Conservation (phyloP, 2,888 invertebrate species). For the Oligia fasciuncula region DNA sequence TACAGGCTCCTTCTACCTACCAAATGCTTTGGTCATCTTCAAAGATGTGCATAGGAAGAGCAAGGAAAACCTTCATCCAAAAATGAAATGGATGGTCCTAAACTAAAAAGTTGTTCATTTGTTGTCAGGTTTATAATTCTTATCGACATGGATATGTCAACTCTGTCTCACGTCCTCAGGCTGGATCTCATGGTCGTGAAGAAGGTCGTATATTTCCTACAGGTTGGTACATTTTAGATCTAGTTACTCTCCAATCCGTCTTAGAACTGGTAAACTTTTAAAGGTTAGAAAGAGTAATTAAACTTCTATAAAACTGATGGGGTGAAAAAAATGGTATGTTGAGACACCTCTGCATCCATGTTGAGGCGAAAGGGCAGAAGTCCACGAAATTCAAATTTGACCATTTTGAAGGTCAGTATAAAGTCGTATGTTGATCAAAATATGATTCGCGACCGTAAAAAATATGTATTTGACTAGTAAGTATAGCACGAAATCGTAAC, state of each 20-base stretch:
- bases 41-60: background rate
- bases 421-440: no score
- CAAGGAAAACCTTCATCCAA: background rate
- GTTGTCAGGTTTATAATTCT: slow-evolving; percentile 89
- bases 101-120: background rate
- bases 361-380: no score
- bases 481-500: no score
- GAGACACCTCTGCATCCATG: background rate
- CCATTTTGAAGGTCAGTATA: no score
- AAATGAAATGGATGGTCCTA: no score
- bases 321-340: no score
- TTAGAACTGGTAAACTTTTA: background rate
- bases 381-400: no score
- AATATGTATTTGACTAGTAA: no score
- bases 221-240: slow-evolving; percentile 81
- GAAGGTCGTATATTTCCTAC: slow-evolving; percentile 92
- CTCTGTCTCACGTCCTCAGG: slow-evolving; percentile 91
- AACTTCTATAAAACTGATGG: background rate
- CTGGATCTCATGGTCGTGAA: slow-evolving; percentile 91
- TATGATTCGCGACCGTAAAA: no score
- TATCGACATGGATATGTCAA: slow-evolving; percentile 91
- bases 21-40: no score
- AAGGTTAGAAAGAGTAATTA: background rate
- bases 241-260: background rate
- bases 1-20: background rate